Percentiles rank a stretch among this genome's conserved stretches.
phyloP scores from a whole-genome alignment of 2,797 vertebrate species.

The Acipenser transmontanus region DNA sequence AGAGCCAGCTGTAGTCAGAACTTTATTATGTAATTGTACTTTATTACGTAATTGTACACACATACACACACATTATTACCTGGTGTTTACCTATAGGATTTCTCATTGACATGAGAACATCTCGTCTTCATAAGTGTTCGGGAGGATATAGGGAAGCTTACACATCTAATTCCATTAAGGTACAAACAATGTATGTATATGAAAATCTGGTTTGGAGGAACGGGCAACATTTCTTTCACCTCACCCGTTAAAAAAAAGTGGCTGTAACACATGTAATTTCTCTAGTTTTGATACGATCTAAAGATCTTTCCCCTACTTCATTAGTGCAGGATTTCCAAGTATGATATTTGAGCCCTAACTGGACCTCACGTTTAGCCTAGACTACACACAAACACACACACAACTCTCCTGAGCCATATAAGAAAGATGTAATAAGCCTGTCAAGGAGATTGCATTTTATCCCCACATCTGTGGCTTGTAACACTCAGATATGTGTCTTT shows the following conservation, averaged over 20 bases:
- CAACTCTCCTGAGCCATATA: not conserved
- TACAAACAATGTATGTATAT: too few species aligned
- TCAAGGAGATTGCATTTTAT: not conserved
- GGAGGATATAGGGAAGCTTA: too few species aligned
- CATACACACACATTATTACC: too few species aligned
- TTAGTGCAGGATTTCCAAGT: not conserved
- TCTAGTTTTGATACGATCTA: too few species aligned
- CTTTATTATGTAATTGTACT: too few species aligned
- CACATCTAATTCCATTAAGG: too few species aligned
- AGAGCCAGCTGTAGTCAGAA: too few species aligned
- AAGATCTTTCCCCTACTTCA: not conserved
- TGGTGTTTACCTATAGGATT: too few species aligned
- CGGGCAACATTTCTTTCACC: not conserved
- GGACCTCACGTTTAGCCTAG: not conserved
- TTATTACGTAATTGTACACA: too few species aligned
- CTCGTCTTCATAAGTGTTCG: too few species aligned
- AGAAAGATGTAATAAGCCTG: not conserved
- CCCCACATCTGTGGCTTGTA: not conserved
- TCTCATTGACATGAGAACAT: too few species aligned
- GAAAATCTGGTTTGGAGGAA: not conserved
- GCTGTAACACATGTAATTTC: not conserved
- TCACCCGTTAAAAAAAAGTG: not conserved
- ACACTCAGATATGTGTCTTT: not conserved
- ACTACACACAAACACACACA: not conserved
- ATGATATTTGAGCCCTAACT: not conserved